Percentiles rank a stretch among this genome's conserved stretches.
These are phyloP conservation scores for Zaprionus inermis DNA, from an alignment of 1,140 invertebrate species.

Conservation along the genomic window DNA sequence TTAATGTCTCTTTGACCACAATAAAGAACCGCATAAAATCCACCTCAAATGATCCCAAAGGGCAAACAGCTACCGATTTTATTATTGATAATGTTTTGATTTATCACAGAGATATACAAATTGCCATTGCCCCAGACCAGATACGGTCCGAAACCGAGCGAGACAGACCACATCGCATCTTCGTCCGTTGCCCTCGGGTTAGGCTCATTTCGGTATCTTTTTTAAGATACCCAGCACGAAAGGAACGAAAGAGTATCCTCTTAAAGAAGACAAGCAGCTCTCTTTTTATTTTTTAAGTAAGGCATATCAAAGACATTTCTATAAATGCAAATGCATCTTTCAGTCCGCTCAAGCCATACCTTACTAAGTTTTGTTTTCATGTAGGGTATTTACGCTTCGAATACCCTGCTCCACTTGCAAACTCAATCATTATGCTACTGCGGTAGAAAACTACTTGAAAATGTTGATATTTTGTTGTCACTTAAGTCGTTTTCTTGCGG, in stretches of 20 bases:
- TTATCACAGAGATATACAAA: conserved; percentile 81
- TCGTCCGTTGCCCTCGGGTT: conserved; percentile 13
- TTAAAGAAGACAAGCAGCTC: not conserved
- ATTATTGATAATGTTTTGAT: conserved; percentile 82
- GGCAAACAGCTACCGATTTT: conserved; percentile 82
- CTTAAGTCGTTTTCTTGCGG: conserved; percentile 45
- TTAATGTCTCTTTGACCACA: conserved; percentile 54
- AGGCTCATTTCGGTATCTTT: not conserved
- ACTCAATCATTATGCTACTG: conserved; percentile 48
- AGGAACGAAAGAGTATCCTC: not conserved
- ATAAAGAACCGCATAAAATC: conserved; percentile 65
- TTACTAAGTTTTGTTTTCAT: conserved; percentile 14
- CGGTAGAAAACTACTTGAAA: conserved; percentile 42
- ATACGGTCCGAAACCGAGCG: conserved; percentile 16
- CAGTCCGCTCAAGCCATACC: too few relatives aligned
- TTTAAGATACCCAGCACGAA: not conserved
- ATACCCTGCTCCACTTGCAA: not conserved
- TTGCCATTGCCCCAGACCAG: conserved; percentile 51
- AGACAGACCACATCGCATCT: conserved; percentile 11
- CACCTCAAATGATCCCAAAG: conserved; percentile 63
- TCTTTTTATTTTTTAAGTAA: conserved; percentile 8
- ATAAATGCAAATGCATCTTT: too few relatives aligned
- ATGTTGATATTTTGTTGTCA: conserved; percentile 53
- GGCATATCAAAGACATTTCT: too few relatives aligned
- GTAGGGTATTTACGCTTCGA: not conserved